Percentiles rank a stretch among this genome's conserved stretches.
Conservation (phyloP, 2,797 vertebrate species). For the Microcaecilia unicolor region DNA sequence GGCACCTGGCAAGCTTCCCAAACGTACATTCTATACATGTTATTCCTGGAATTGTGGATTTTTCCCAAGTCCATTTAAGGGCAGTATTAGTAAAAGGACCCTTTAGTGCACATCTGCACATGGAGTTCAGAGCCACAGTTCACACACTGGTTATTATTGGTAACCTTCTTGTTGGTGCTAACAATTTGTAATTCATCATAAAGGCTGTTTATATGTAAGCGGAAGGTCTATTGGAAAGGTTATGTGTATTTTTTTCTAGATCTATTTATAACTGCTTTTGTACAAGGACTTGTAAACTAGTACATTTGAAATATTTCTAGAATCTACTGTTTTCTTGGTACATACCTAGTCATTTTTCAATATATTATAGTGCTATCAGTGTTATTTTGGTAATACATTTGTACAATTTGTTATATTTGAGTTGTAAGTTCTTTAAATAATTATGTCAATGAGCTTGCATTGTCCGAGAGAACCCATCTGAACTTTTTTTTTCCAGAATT, state of each 20-base stretch:
- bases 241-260: constrained; percentile 88
- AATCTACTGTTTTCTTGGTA: constrained; percentile 45
- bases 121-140: too few species aligned
- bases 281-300: constrained; percentile 73
- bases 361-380: constrained; percentile 63
- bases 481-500: constrained; percentile 45
- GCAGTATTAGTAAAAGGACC: too few species aligned
- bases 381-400: constrained; percentile 68
- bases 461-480: constrained; percentile 24
- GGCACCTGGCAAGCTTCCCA: too few species aligned
- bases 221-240: constrained; percentile 74
- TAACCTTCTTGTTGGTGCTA: constrained; percentile 75
- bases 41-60: too few species aligned
- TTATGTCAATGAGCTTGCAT: constrained; percentile 38
- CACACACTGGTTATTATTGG: too few species aligned
- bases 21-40: too few species aligned
- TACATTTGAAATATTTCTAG: constrained; percentile 70
- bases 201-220: constrained; percentile 72
- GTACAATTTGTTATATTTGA: constrained; percentile 78
- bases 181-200: constrained; percentile 41
- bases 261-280: constrained; percentile 90
- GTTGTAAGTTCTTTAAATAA: constrained; percentile 68
- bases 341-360: constrained; percentile 51
- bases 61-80: too few species aligned
- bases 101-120: too few species aligned